phyloP scores from a whole-genome alignment of 2,888 invertebrate genomes.

The Orthonychiurus folsomi region DNA sequence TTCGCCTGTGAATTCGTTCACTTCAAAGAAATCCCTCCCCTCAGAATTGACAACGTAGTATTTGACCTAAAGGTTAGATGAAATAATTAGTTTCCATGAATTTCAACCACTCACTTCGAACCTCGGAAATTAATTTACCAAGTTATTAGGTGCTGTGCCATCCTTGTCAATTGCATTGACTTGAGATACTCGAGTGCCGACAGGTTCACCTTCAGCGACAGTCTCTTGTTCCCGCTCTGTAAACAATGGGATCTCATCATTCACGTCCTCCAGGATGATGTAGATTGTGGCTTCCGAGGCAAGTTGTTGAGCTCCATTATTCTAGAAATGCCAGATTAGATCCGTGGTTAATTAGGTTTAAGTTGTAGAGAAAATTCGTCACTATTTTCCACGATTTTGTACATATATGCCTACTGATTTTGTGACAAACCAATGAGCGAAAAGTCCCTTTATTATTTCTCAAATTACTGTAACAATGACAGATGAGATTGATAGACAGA shows the following conservation, averaged over 20 bases:
- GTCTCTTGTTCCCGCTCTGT: constrained; percentile 92
- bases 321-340: constrained; percentile 50
- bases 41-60: constrained; percentile 90
- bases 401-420: too few relatives aligned
- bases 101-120: background rate
- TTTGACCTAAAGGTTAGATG: constrained; percentile 62
- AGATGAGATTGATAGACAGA: too few relatives aligned
- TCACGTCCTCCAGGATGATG: constrained; percentile 88
- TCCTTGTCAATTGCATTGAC: constrained; percentile 94
- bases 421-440: too few relatives aligned
- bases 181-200: constrained; percentile 89
- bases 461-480: too few relatives aligned
- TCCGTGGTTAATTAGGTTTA: background rate
- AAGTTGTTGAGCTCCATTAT: constrained; percentile 89
- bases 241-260: constrained; percentile 93
- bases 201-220: constrained; percentile 86
- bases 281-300: constrained; percentile 83
- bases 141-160: constrained; percentile 88
- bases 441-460: too few relatives aligned
- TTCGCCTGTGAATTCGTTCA: constrained; percentile 89
- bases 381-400: too few relatives aligned
- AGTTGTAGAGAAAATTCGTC: too few relatives aligned
- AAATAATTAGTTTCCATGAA: background rate
- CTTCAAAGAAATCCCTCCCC: constrained; percentile 91
- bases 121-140: constrained; percentile 52